Evolutionary conservation across 2,888 invertebrate species (phyloP).

Genomic region (Nasonia oneida): DNA sequence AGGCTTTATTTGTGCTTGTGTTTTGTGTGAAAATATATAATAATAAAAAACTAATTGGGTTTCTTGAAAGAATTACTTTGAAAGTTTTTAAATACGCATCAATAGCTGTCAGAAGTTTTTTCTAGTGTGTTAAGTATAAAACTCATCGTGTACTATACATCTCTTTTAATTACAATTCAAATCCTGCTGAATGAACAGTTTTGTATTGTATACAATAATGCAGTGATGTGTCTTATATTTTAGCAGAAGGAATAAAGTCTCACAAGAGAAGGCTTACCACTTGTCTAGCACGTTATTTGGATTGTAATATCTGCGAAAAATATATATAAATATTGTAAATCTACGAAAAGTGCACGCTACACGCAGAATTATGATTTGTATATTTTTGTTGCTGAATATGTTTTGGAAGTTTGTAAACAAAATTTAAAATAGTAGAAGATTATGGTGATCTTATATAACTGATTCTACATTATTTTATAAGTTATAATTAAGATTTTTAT

Average conservation of each 20-base stretch:
- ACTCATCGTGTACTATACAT: conserved; percentile 22
- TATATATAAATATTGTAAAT: conserved; percentile 36
- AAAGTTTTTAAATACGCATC: conserved; percentile 55
- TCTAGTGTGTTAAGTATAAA: conserved; percentile 27
- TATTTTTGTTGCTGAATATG: conserved; percentile 52
- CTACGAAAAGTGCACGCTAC: conserved; percentile 48
- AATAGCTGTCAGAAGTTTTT: conserved; percentile 27
- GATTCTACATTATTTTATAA: neutral
- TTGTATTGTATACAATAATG: conserved; percentile 42
- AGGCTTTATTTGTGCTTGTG: conserved; percentile 61
- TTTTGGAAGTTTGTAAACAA: conserved; percentile 43
- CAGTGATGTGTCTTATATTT: conserved; percentile 32
- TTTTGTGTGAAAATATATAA: conserved; percentile 50
- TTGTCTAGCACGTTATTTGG: conserved; percentile 45
- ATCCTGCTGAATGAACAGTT: conserved; percentile 29
- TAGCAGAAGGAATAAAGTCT: conserved; percentile 35
- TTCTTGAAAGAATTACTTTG: conserved; percentile 54
- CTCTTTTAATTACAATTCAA: conserved; percentile 26
- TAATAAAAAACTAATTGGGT: conserved; percentile 6
- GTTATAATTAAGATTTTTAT: neutral
- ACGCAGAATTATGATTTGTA: conserved; percentile 47
- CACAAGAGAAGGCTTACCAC: conserved; percentile 38
- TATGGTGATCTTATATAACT: conserved; percentile 45
- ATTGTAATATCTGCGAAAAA: conserved; percentile 30
- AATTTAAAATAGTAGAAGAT: conserved; percentile 31